These are phyloP conservation scores for Pteropus alecto DNA, from an alignment of 2,113 vertebrate species.

Conservation along the genomic window DNA sequence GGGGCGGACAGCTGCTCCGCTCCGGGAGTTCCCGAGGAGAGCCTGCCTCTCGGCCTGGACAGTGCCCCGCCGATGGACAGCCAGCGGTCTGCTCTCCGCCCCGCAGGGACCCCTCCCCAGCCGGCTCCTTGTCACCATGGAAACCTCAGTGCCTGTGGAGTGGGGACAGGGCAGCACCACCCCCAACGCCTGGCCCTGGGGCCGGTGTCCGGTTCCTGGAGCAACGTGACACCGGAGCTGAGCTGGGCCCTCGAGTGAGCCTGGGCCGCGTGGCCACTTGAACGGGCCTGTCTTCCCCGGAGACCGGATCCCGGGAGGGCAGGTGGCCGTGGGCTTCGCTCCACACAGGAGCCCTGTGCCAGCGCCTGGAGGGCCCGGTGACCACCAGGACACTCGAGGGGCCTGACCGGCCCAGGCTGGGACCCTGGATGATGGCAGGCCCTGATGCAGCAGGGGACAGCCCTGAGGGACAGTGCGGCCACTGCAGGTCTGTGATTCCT, in stretches of 20 bases:
- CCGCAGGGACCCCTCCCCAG: too few species aligned
- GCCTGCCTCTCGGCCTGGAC: too few species aligned
- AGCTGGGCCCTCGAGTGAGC: background rate
- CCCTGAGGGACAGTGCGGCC: background rate
- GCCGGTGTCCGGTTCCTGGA: background rate
- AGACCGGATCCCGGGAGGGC: background rate
- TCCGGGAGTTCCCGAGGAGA: too few species aligned
- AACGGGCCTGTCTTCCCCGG: too few species aligned
- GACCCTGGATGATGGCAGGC: background rate
- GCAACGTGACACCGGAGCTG: rapidly evolving
- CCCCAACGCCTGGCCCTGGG: too few species aligned
- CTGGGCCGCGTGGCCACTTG: rapidly evolving
- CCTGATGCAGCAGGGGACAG: background rate
- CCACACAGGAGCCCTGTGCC: background rate
- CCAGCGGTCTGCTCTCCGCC: too few species aligned
- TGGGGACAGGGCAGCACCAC: too few species aligned
- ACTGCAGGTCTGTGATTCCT: too few species aligned
- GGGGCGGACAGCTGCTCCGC: too few species aligned
- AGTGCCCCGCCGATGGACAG: too few species aligned
- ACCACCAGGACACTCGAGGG: background rate
- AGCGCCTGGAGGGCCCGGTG: background rate
- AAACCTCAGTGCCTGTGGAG: too few species aligned
- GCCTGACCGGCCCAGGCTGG: background rate
- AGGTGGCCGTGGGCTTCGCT: rapidly evolving
- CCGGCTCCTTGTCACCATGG: too few species aligned